Evolutionary conservation across 2,888 invertebrate genomes (phyloP), one percentile per base, ranked within the genome.

Genomic region (Drosophila hamatofila): DNA sequence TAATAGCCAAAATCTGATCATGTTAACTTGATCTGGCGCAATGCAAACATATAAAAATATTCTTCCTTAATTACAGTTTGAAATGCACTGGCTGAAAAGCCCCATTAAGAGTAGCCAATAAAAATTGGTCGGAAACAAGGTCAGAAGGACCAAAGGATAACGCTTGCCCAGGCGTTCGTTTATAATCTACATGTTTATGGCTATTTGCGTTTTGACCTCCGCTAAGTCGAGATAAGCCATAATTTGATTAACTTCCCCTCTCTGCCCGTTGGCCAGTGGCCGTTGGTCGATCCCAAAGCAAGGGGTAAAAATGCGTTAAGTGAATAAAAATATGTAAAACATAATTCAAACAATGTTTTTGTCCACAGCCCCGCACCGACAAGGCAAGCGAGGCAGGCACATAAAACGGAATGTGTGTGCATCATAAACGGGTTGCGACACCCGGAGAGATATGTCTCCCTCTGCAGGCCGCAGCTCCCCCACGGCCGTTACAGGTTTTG

Each of bases 251-350:
- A 78, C 69, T 41, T 23, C 58, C 37, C 59, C 41, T 51, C 41
- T 23, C 14, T 14, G 42, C 44, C 25, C 3, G 16, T 8, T 44
- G 33, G 33, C 3, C 33, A 8, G 2, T 44, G 44, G 48, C 35
- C 23, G 46, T 11, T 37, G 46, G 35, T 2, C 46, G 14, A 16
- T 18, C 0, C n/a, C 9, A 9, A 6, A 14, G 27, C 21, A 16
- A 30, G 55, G 46, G 58, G 46, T 23, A 54, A 54, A 62, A 64
- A 69, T 75, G 86, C 82, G 88, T 84, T 86, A 88, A 86, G 88
- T 86, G 86, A 86, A 86, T 86, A 88, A 88, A 86, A 86, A 88
- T 88, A 86, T 86, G 87, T 88, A 82, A 84, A 75, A 73, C 86
- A 87, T 87, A 87, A 87, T 87, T 87, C 87, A 88, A 81, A 75